Evolutionary conservation across 1,140 invertebrate genomes (phyloP), one percentile per base, ranked within the genome.

Genomic region (Drosophila leontia): DNA sequence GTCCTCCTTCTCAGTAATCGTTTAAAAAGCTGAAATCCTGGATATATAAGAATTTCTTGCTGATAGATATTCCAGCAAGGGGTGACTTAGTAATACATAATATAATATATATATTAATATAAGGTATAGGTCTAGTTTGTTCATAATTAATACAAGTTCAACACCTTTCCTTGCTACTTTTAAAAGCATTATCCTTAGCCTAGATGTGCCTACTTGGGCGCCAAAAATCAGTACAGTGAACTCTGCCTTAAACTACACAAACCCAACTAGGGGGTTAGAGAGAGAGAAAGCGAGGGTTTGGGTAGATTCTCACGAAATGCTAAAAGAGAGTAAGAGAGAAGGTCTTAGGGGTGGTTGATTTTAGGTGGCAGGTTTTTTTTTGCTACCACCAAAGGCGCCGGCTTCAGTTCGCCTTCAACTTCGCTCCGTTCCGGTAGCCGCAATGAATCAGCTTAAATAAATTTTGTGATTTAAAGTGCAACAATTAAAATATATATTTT

Each of bases 211-310:
- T 12, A n/a, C 23, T 26, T 47, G 41, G 74, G 75, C 75, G 75
- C 75, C 75, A 77, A 77, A 68, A 56, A 77, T 69, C 37, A 61
- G 35, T 77, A 77, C 74, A 77, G 74, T 60, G 39, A 68, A 55
- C 47, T 76, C 5, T 51, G 53, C 12, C 45, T 59, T 57, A 15
- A 13, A 26, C 7, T 17, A 15, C n/a, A 11, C 32, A 17, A 29
- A 9, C 2, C 19, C 7, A 39, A 4, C 7, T 23, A 17, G 23
- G 56, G 56, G 47, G 29, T 11, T 6, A 34, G 11, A 8, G 32
- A 29, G n/a, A 62, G 35, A 39, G 32, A 39, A 34, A 34, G 26
- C 37, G 37, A 44, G 67, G 63, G 63, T 13, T 55, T 23, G 51
- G 51, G 32, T 51, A 45, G 48, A 37, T 55, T 45, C 23, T 48